Percentiles rank a stretch among this genome's conserved stretches.
These are phyloP conservation scores for Zingel zingel DNA, from an alignment of 2,113 vertebrate species.

Conservation along the genomic window DNA sequence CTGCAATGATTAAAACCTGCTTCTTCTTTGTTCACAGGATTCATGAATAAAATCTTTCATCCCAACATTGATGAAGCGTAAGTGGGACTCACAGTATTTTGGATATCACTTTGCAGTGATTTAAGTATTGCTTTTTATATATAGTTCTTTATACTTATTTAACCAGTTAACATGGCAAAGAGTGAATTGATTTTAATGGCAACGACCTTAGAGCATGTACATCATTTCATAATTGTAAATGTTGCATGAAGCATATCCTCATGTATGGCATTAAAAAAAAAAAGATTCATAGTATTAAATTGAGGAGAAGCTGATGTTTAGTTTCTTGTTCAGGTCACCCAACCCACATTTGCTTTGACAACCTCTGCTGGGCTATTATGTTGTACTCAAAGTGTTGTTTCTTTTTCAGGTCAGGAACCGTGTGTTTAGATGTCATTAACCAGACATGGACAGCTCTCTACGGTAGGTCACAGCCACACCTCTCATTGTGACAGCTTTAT, in stretches of 20 bases:
- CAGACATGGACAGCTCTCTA: conserved; percentile 99
- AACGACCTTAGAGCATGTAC: not conserved
- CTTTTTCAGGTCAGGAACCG: conserved; percentile 94
- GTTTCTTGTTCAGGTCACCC: not conserved
- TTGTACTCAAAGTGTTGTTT: conserved; percentile 12
- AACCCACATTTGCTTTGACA: not conserved
- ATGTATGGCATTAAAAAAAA: not conserved
- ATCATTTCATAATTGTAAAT: not conserved
- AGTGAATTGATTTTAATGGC: not conserved
- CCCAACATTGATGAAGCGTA: conserved; percentile 99
- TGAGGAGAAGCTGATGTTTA: not conserved
- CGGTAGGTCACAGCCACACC: conserved; percentile 83
- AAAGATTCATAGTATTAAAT: not conserved
- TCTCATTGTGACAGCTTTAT: not conserved
- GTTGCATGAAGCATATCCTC: not conserved
- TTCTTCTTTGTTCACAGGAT: conserved; percentile 86
- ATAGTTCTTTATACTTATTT: not conserved
- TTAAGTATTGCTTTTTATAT: not conserved
- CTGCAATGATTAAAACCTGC: not conserved
- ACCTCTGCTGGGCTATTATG: not conserved
- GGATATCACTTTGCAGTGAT: not conserved
- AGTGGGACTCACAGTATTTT: conserved; percentile 78
- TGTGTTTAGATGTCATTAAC: conserved; percentile 99
- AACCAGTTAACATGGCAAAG: not conserved
- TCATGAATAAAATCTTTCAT: conserved; percentile 99